A percentile compares a stretch with the other conserved stretches of the same genome.
These are phyloP conservation scores for Drosophila bunnanda DNA, from an alignment of 2,888 invertebrate genomes.

Conservation along the genomic window DNA sequence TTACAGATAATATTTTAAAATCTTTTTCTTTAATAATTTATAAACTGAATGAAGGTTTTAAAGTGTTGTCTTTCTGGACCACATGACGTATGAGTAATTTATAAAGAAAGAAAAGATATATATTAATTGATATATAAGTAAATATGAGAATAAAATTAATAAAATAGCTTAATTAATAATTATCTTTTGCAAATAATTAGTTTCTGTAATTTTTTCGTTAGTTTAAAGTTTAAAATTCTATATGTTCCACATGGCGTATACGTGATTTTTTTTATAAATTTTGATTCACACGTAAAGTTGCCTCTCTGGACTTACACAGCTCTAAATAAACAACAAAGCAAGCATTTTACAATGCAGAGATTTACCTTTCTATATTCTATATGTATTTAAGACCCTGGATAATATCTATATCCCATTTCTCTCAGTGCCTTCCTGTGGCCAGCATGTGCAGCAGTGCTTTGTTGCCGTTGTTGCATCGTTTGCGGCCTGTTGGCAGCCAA, in stretches of 20 bases:
- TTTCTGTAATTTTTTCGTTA: too few relatives aligned
- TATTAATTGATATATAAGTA: too few relatives aligned
- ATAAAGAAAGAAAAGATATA: too few relatives aligned
- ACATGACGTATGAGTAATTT: background rate
- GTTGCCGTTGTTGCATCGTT: conserved; percentile 63
- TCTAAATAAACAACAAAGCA: background rate
- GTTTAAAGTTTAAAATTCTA: background rate
- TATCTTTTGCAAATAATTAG: too few relatives aligned
- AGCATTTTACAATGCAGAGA: background rate
- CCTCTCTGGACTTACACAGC: background rate
- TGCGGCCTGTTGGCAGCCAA: conserved; percentile 75
- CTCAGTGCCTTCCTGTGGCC: conserved; percentile 22
- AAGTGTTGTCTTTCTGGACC: background rate
- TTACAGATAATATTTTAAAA: too few relatives aligned
- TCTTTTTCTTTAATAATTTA: too few relatives aligned
- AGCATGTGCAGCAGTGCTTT: conserved; percentile 46
- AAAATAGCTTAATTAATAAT: too few relatives aligned
- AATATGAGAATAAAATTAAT: too few relatives aligned
- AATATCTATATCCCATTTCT: background rate
- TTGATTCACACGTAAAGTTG: background rate
- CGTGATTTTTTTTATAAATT: background rate
- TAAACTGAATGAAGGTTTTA: background rate
- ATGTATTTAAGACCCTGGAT: background rate
- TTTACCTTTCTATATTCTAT: accelerated
- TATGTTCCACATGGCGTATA: background rate